Evolutionary conservation across 2,113 vertebrate species (phyloP).

Genomic region (Lonchura striata): DNA sequence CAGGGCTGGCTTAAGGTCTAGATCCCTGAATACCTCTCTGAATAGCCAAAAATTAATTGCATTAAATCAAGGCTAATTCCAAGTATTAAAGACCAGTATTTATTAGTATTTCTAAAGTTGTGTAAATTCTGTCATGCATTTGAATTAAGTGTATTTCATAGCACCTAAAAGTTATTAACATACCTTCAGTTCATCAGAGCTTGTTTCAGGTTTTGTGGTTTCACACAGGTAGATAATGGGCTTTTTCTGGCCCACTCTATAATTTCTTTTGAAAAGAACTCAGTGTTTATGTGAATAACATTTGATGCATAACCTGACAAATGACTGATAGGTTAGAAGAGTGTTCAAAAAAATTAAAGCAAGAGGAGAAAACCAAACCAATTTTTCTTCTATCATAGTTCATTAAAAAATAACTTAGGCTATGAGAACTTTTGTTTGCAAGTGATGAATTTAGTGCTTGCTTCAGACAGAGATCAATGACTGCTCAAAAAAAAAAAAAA

Average conservation of each 20-base stretch:
- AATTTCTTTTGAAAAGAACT: neutral
- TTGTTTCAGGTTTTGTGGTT: neutral
- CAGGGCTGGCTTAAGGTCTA: neutral
- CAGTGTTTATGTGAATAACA: neutral
- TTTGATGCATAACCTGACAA: neutral
- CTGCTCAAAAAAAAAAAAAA: neutral
- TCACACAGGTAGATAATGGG: neutral
- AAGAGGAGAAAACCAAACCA: neutral
- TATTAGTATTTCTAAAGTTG: neutral
- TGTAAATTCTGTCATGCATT: neutral
- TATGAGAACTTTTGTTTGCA: neutral
- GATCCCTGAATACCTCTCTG: neutral
- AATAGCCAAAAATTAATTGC: neutral
- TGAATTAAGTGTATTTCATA: neutral
- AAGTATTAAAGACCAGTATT: neutral
- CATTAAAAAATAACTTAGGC: neutral
- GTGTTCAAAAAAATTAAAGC: neutral
- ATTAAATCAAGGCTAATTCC: neutral
- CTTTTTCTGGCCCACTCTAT: neutral
- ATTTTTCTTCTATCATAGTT: neutral
- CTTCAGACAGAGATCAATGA: neutral
- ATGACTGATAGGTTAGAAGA: neutral
- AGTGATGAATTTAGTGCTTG: neutral
- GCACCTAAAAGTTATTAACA: neutral
- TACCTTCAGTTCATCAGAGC: neutral